Evolutionary conservation across 2,797 vertebrate species (phyloP), one percentile per base, ranked within the genome.

Genomic region (Falco columbarius): DNA sequence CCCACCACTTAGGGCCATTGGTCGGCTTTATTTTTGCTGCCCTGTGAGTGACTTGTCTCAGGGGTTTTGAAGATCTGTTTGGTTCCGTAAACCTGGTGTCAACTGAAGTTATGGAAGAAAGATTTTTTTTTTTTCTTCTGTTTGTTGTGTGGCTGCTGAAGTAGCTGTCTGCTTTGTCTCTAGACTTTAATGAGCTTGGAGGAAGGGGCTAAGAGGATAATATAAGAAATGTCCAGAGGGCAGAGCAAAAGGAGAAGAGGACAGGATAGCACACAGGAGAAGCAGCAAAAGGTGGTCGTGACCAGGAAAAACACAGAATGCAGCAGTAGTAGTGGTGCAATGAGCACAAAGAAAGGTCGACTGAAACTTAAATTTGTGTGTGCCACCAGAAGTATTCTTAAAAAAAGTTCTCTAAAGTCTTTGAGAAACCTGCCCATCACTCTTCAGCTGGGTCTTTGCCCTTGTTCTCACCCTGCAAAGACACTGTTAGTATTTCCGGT

Each of bases 1-100:
- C 27, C 9, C 38, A 10, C 3, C 8, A 8, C 14, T 73, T 85
- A 32, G 0, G 18, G 58, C 30, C 20, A 27, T 18, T 2, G 3
- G 3, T 27, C 85, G 22, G 16, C 61, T 82, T 77, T 68, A 30
- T n/a, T 87, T 77, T 38, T 81, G 27, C 19, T 66, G 47, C 61
- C 42, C 16, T 56, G 4, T 22, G 40, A 46, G 22, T 52, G 73
- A 59, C n/a, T 32, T 65, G 6, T 54, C 21, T 34, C n/a, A 22
- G 17, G 5, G 18, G 2, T 72, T 67, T 67, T 58, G 38, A 55
- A 55, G 40, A 18, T 13, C 30, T 44, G 5, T 52, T 30, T 61
- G 26, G 15, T 52, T 80, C 36, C 46, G 30, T 70, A 76, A 40
- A 75, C 38, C 9, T 18, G 5, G 10, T 47, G 21, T 58, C 23